These are phyloP conservation scores for Percina caprodes DNA, from an alignment of 2,113 vertebrate genomes.

Conservation along the genomic window DNA sequence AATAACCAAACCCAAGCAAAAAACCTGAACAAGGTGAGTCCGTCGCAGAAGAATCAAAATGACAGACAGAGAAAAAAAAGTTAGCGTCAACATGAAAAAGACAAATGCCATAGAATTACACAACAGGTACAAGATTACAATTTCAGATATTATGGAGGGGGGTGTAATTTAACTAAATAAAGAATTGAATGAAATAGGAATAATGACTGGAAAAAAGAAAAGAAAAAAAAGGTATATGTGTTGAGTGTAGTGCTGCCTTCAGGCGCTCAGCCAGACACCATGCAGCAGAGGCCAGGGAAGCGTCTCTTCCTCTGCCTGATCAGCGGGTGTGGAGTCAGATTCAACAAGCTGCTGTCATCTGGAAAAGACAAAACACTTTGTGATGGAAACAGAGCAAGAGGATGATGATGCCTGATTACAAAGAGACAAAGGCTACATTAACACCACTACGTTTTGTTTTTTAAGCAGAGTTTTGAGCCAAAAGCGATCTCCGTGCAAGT, in stretches of 20 bases:
- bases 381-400: neutral
- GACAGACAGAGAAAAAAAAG: neutral
- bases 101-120: neutral
- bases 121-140: constrained; percentile 43
- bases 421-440: neutral
- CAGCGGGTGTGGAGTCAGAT: constrained; percentile 92
- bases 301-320: constrained; percentile 93
- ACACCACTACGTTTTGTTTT: too few relatives aligned
- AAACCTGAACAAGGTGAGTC: neutral
- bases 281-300: constrained; percentile 96
- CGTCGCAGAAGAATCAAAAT: neutral
- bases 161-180: neutral
- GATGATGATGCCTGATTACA: neutral
- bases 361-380: constrained; percentile 39
- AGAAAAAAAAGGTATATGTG: neutral
- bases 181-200: neutral
- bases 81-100: neutral
- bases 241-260: neutral
- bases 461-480: too few relatives aligned
- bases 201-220: neutral
- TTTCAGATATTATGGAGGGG: constrained; percentile 33
- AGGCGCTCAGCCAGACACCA: constrained; percentile 91
- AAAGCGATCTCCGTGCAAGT: too few relatives aligned
- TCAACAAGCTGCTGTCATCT: constrained; percentile 98
- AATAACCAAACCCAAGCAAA: neutral